Conservation (phyloP, 2,113 vertebrate genomes). For the Notechis scutatus region DNA sequence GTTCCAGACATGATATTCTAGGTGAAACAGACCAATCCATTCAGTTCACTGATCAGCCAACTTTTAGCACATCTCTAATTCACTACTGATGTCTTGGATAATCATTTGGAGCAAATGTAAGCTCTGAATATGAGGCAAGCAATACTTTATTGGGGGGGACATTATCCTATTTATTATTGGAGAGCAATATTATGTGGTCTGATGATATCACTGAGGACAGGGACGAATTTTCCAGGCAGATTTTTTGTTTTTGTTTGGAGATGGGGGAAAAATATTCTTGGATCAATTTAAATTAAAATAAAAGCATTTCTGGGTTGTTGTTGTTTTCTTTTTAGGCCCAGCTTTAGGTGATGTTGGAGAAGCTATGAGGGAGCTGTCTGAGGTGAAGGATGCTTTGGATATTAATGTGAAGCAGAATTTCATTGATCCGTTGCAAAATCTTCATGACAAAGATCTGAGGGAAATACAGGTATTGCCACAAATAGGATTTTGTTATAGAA, state of each 20-base stretch:
- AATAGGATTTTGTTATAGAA: not conserved
- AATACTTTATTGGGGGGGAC: not conserved
- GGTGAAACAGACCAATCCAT: not conserved
- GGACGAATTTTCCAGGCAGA: not conserved
- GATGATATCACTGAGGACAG: not conserved
- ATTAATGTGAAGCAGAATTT: slow-evolving; percentile 99
- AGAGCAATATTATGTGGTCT: not conserved
- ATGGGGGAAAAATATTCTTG: not conserved
- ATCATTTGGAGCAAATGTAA: not conserved
- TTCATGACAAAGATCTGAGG: slow-evolving; percentile 95
- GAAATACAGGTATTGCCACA: slow-evolving; percentile 85
- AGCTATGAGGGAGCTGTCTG: slow-evolving; percentile 89
- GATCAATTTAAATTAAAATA: slow-evolving; percentile 11
- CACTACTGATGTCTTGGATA: not conserved
- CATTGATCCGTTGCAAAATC: slow-evolving; percentile 94
- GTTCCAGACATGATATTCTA: not conserved
- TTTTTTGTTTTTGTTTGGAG: not conserved
- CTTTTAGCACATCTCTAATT: not conserved
- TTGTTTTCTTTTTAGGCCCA: slow-evolving; percentile 70
- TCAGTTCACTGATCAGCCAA: not conserved
- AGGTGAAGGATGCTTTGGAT: slow-evolving; percentile 95
- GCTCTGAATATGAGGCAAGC: not conserved
- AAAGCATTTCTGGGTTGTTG: not conserved
- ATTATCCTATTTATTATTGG: not conserved
- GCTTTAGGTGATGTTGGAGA: slow-evolving; percentile 91